Base-by-base conservation (phyloP, 1,140 invertebrate genomes). In the Cheumatopsyche charites region DNA sequence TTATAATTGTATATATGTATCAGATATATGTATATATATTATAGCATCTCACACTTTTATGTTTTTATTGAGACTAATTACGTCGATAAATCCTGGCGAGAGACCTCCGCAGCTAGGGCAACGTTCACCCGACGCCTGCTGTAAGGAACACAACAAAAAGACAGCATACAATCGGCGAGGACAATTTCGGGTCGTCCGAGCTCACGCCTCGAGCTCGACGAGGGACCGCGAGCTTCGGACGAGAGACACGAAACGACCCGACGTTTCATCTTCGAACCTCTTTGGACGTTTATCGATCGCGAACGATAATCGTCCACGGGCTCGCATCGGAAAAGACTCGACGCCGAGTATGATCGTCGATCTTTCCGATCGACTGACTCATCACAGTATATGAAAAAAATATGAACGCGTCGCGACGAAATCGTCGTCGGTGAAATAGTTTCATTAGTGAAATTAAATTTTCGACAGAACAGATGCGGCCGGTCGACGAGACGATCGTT, bases 1-100 rank as follows among this genome's bases (percentile, higher is more conserved):
- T 72, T 70, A 66, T 75, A 72, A 73, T 75, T 36, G 62, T 65
- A 70, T 75, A 71, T 75, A 75, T 72, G 61, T 69, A 75, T 75
- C 70, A 70, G 65, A 72, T 75, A 75, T 75, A 62, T 52, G 42
- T 71, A 52, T 61, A 55, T 72, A 75, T 75, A 73, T 70, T 72
- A 73, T 75, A 73, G 71, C 71, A 71, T 75, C 74, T 75, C 74
- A 75, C 74, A 75, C 71, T 74, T 74, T 75, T 70, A 75, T 75
- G 70, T 72, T 75, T 74, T 69, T 72, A 72, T 72, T 72, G 74
- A 75, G 74, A 75, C 74, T 72, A 75, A 75, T 75, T 75, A 75
- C 74, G 74, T 75, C 61, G 74, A 67, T 66, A 41, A 43, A 67
- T 75, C 74, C 67, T 49, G 43, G 19, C 47, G 41, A 42, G 42